Percentiles rank a stretch among this genome's conserved stretches.
phyloP scores from a whole-genome alignment of 2,797 vertebrate genomes.

The Aselliscus stoliczkanus region DNA sequence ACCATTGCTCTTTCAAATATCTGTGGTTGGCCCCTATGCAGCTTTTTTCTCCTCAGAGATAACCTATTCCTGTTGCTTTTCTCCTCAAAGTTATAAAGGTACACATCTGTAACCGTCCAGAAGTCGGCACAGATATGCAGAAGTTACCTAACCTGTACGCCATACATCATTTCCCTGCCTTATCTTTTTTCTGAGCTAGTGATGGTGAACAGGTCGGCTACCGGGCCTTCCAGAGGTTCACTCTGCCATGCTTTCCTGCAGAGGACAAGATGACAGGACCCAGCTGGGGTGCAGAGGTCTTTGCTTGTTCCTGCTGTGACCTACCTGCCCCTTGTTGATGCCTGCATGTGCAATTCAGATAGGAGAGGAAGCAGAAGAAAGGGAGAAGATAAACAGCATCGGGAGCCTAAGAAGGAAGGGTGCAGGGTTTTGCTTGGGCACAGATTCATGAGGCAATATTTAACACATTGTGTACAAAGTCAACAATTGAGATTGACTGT shows the following conservation, averaged over 20 bases:
- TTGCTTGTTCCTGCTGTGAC: neutral
- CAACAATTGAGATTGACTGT: neutral
- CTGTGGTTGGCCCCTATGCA: neutral
- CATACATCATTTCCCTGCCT: neutral
- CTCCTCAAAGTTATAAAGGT: neutral
- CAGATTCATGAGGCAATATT: neutral
- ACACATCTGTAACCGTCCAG: neutral
- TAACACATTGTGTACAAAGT: neutral
- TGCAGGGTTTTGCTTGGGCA: neutral
- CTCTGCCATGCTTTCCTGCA: neutral
- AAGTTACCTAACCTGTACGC: constrained; percentile 16
- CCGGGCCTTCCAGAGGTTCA: neutral
- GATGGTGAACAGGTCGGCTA: accelerated
- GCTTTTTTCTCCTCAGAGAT: neutral
- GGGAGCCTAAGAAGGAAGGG: neutral
- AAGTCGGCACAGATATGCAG: constrained; percentile 25
- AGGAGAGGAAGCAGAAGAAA: neutral
- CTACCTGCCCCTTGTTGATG: neutral
- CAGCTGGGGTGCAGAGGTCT: neutral
- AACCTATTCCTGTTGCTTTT: neutral
- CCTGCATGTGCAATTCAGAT: neutral
- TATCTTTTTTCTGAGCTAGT: neutral
- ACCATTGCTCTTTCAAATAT: neutral
- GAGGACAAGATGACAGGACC: accelerated
- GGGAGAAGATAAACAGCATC: accelerated